These are phyloP conservation scores for Cygnus buccinator DNA, from an alignment of 2,113 vertebrate genomes.

Conservation along the genomic window DNA sequence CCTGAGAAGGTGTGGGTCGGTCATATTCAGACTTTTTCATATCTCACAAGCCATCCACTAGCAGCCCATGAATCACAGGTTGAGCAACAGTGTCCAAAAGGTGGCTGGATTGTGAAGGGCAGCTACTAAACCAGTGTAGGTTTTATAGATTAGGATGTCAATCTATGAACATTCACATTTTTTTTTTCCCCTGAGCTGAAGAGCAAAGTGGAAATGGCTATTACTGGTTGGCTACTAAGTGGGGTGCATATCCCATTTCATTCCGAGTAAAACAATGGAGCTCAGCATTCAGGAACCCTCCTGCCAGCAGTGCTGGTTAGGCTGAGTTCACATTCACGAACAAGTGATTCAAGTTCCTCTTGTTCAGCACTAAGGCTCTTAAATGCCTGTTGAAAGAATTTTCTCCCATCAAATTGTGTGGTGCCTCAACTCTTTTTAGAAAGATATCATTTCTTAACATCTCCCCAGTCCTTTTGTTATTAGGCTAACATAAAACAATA, in stretches of 20 bases:
- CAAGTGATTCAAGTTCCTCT: conserved; percentile 57
- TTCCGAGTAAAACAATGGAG: neutral
- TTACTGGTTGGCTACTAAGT: neutral
- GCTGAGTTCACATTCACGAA: neutral
- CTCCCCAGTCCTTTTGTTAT: neutral
- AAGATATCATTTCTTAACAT: neutral
- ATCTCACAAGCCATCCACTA: neutral
- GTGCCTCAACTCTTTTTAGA: neutral
- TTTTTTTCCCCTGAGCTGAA: neutral
- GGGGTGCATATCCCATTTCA: neutral
- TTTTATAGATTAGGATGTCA: neutral
- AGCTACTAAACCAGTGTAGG: neutral
- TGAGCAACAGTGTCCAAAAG: neutral
- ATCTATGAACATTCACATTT: neutral
- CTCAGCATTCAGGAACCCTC: neutral
- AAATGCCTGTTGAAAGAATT: neutral
- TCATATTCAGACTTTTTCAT: neutral
- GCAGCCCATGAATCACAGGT: neutral
- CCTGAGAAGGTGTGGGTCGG: neutral
- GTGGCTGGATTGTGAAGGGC: neutral
- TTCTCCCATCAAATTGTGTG: neutral
- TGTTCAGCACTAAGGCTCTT: neutral
- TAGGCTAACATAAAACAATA: neutral
- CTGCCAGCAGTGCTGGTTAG: neutral
- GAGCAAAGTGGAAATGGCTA: neutral